phyloP scores from a whole-genome alignment of 2,113 vertebrate species.

The Zosterops pallidus region DNA sequence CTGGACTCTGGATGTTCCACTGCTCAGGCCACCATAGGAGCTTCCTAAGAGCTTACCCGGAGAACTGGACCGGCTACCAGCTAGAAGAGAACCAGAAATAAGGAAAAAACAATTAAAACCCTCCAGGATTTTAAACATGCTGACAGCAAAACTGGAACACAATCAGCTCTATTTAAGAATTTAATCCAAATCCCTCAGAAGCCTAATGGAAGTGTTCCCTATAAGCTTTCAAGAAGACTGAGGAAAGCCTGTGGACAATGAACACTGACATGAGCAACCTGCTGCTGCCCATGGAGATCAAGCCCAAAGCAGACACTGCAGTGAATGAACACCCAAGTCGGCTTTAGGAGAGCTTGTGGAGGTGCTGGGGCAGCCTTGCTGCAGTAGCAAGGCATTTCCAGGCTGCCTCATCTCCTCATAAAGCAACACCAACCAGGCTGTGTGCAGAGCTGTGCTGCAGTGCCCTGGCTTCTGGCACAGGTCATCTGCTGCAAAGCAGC shows the following conservation, averaged over 20 bases:
- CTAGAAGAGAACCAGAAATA: conserved; percentile 69
- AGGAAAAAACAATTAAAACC: background rate
- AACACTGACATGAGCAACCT: background rate
- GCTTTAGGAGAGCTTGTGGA: background rate
- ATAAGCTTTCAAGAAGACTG: background rate
- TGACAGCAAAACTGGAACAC: background rate
- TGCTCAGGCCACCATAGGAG: conserved; percentile 80
- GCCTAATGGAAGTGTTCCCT: background rate
- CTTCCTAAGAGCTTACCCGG: conserved; percentile 92
- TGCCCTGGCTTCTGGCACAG: background rate
- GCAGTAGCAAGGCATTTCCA: background rate
- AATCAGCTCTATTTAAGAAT: background rate
- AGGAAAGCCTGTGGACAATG: background rate
- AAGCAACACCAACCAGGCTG: background rate
- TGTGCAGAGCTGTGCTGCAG: background rate
- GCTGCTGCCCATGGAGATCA: background rate
- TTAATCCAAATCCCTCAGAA: background rate
- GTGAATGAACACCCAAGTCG: background rate
- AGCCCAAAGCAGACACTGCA: background rate
- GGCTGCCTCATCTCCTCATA: background rate
- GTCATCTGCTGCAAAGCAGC: background rate
- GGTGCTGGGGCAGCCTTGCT: background rate
- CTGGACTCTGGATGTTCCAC: conserved; percentile 78
- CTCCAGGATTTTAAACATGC: background rate
- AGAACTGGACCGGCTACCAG: conserved; percentile 94